phyloP scores from a whole-genome alignment of 2,797 vertebrate species.

The Mormyrops boulengeri region DNA sequence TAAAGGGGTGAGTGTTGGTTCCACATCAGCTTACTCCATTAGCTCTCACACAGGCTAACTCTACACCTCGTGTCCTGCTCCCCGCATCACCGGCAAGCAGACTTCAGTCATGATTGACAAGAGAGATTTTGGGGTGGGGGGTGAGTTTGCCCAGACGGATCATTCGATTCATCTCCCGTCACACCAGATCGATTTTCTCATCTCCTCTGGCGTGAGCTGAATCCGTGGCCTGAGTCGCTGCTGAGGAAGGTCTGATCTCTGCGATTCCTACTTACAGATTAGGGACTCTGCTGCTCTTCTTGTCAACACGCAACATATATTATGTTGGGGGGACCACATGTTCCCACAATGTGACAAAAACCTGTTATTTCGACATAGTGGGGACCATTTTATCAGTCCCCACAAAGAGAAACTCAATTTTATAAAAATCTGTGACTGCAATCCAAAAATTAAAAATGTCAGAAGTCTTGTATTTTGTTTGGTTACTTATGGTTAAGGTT shows the following conservation, averaged over 20 bases:
- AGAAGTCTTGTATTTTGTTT: background rate
- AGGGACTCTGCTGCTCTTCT: background rate
- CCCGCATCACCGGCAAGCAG: too few species aligned
- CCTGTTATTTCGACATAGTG: background rate
- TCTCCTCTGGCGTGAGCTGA: background rate
- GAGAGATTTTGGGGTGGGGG: background rate
- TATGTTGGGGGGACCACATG: background rate
- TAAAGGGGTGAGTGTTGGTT: background rate
- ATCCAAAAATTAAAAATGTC: background rate
- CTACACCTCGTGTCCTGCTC: too few species aligned
- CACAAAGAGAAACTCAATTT: background rate
- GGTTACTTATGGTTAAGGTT: background rate
- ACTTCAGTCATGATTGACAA: background rate
- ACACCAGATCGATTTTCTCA: conserved; percentile 6
- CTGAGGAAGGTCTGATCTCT: background rate
- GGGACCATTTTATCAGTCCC: background rate
- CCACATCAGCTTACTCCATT: background rate
- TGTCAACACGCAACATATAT: background rate
- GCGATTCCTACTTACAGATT: background rate
- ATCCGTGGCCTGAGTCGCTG: background rate
- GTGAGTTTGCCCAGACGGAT: background rate
- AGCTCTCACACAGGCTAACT: background rate
- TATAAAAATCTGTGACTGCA: background rate
- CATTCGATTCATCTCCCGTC: background rate
- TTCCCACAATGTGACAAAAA: background rate